A percentile compares a stretch with the other conserved stretches of the same genome.
phyloP scores from a whole-genome alignment of 2,113 vertebrate genomes.

The Prolemur simus region DNA sequence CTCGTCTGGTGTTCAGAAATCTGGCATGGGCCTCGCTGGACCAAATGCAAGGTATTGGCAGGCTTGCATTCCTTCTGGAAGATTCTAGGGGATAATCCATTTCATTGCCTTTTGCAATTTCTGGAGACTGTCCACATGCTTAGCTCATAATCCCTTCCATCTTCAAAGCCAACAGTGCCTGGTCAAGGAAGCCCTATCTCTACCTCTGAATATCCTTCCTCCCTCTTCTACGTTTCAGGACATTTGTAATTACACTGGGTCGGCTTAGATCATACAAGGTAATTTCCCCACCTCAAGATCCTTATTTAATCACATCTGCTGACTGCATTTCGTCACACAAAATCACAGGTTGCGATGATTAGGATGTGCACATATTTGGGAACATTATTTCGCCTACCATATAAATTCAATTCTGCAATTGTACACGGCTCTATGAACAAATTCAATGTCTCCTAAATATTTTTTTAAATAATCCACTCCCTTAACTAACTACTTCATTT shows the following conservation, averaged over 20 bases:
- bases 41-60: fast-evolving
- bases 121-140: not conserved
- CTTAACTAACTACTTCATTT: too few species aligned
- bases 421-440: too few species aligned
- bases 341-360: fast-evolving
- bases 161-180: fast-evolving
- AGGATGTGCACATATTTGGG: too few species aligned
- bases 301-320: not conserved
- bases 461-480: too few species aligned
- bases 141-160: fast-evolving
- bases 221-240: too few species aligned
- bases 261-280: not conserved
- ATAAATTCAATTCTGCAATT: not conserved
- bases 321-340: fast-evolving
- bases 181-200: fast-evolving
- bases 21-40: fast-evolving
- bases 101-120: not conserved
- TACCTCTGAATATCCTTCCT: not conserved
- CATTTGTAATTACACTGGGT: fast-evolving
- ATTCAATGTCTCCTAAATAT: too few species aligned
- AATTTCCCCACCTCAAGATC: too few species aligned
- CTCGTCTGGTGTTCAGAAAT: not conserved
- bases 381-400: not conserved
- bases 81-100: not conserved
- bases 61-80: not conserved